Evolutionary conservation across 2,797 vertebrate genomes (phyloP), one percentile per base, ranked within the genome.

Genomic region (Betta splendens): DNA sequence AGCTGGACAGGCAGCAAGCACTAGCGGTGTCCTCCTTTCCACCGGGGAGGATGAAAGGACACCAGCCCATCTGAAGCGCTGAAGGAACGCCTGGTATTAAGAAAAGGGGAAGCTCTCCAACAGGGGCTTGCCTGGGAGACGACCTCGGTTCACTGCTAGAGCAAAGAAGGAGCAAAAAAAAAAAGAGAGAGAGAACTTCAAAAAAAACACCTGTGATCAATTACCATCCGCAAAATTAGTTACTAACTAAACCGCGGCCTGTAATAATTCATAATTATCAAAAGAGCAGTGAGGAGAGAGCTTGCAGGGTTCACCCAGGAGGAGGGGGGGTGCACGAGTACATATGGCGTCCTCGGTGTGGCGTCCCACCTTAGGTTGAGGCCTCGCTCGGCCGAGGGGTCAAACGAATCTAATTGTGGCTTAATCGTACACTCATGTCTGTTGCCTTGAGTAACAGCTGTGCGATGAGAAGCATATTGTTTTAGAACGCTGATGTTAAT

Each of bases 181-280:
- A 50, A 32, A 20, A 20, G 21, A 22, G 33, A 28, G 35, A 38
- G 52, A 63, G 69, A 67, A 85, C 83, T 86, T 86, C 72, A 81
- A 85, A 88, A 87, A 84, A 36, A 20, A 82, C 90, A 91, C 88
- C 89, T 91, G 91, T 75, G 72, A 87, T 87, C 83, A 88, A 89
- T 90, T 91, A 90, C 46, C 80, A 88, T 69, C 59, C 63, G 69
- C 83, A 87, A 89, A 88, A 90, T 91, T 88, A 86, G 74, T 84
- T 77, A 75, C 82, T 80, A 81, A 84, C 82, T 84, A 83, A 87
- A 80, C 58, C 72, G 69, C 40, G 22, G 80, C 78, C 84, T 86
- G 84, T 85, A 81, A 85, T 89, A 91, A 87, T 89, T 89, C 78
- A 85, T 86, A 87, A 87, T 86, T 89, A 85, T 90, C 70, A 84